These are phyloP conservation scores for Chromis chromis DNA, from an alignment of 2,797 vertebrate genomes.

Conservation along the genomic window DNA sequence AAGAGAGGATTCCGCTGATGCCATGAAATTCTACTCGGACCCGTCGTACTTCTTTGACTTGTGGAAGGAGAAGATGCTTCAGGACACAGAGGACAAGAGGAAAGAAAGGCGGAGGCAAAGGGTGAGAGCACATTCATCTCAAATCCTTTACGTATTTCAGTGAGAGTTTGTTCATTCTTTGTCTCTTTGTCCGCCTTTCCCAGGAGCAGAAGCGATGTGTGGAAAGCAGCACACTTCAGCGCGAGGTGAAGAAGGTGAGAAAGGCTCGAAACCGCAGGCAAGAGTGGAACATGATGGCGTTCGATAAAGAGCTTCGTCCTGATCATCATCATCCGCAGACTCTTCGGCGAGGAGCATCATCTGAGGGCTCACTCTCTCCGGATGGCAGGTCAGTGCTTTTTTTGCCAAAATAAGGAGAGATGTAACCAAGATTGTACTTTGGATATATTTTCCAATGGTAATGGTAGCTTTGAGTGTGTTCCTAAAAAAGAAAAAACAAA, in stretches of 20 bases:
- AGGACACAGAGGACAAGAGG: slow-evolving; percentile 92
- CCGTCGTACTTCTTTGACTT: slow-evolving; percentile 94
- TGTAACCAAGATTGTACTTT: not conserved
- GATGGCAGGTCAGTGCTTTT: slow-evolving; percentile 85
- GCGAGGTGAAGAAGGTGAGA: slow-evolving; percentile 92
- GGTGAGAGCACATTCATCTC: slow-evolving; percentile 69
- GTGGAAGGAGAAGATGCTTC: slow-evolving; percentile 96
- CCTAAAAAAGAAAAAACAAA: too few relatives aligned
- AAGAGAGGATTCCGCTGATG: slow-evolving; percentile 91
- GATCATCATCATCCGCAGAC: slow-evolving; percentile 89
- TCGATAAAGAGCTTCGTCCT: slow-evolving; percentile 92
- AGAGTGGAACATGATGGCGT: slow-evolving; percentile 94
- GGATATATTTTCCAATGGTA: not conserved
- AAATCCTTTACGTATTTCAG: not conserved
- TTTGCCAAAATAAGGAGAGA: not conserved
- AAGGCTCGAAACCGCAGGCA: slow-evolving; percentile 91
- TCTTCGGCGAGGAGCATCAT: slow-evolving; percentile 86
- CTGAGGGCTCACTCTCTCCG: slow-evolving; percentile 90
- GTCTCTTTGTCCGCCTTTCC: not conserved
- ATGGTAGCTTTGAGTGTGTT: too few relatives aligned
- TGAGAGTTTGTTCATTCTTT: not conserved
- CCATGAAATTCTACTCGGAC: slow-evolving; percentile 92
- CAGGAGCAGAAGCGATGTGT: slow-evolving; percentile 89
- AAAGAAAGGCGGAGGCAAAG: slow-evolving; percentile 90
- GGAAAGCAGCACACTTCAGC: slow-evolving; percentile 86